Evolutionary conservation across 2,888 invertebrate species (phyloP).

Genomic region (Drosophila neotestacea): DNA sequence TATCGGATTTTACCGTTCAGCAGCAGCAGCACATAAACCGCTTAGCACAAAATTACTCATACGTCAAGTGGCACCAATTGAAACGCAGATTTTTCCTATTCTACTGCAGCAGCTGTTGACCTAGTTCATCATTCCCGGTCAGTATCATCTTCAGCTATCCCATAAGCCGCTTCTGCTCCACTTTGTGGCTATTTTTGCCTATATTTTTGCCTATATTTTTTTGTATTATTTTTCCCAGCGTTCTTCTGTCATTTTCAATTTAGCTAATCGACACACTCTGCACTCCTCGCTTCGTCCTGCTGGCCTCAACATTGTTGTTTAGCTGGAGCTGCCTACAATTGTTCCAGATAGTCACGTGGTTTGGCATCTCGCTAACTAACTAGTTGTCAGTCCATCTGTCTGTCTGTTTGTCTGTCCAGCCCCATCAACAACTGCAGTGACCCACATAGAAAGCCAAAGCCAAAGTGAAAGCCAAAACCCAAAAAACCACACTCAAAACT

Average conservation of each 20-base stretch:
- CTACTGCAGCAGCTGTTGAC: conserved; percentile 26
- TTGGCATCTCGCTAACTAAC: conserved; percentile 53
- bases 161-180: conserved; percentile 61
- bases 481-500: conserved; percentile 57
- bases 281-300: conserved; percentile 36
- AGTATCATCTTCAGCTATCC: conserved; percentile 49
- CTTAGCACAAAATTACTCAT: conserved; percentile 78
- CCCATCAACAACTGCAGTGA: conserved; percentile 63
- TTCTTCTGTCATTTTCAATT: conserved; percentile 74
- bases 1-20: conserved; percentile 57
- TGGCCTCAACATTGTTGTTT: conserved; percentile 16
- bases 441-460: conserved; percentile 63
- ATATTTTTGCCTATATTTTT: conserved; percentile 29
- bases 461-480: conserved; percentile 34
- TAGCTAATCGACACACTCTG: conserved; percentile 71
- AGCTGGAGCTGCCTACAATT: conserved; percentile 52
- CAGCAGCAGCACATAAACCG: conserved; percentile 64
- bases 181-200: conserved; percentile 36
- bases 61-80: conserved; percentile 65
- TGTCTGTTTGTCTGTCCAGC: conserved; percentile 3
- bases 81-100: conserved; percentile 27
- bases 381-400: conserved; percentile 15
- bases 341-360: conserved; percentile 72
- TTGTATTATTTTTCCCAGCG: conserved; percentile 13
- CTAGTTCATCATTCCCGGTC: conserved; percentile 26